Evolutionary conservation across 2,113 vertebrate species (phyloP).

Genomic region (Grallaria varia): DNA sequence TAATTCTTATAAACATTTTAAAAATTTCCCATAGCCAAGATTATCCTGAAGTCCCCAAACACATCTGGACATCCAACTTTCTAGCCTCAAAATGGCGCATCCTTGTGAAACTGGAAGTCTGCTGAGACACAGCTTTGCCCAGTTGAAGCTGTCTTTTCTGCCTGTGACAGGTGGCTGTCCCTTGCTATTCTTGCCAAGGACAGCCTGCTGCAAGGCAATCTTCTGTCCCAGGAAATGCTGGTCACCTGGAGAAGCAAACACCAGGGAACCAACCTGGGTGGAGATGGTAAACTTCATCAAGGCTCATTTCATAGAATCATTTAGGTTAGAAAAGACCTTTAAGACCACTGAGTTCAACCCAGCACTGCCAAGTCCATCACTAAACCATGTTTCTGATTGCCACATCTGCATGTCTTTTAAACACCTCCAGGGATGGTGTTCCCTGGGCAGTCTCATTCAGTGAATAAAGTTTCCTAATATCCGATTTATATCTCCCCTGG

Average conservation of each 20-base stretch:
- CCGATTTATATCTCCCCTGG: rapidly evolving
- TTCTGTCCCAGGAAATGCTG: no score
- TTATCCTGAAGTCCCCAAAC: not conserved
- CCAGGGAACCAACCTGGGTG: not conserved
- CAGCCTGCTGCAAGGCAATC: not conserved
- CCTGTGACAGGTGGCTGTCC: not conserved
- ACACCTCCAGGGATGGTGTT: not conserved
- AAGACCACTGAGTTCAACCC: not conserved
- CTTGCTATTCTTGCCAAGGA: not conserved
- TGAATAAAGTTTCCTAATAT: not conserved
- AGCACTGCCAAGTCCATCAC: not conserved
- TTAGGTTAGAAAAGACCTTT: not conserved
- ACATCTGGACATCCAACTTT: not conserved
- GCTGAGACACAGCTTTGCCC: not conserved
- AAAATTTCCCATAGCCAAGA: not conserved
- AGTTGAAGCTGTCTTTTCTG: not conserved
- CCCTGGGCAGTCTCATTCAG: no score
- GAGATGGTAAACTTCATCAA: not conserved
- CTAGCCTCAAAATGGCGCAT: not conserved
- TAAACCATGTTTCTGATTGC: not conserved
- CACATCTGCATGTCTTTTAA: not conserved
- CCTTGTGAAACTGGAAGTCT: not conserved
- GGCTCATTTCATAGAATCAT: not conserved
- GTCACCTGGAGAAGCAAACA: not conserved
- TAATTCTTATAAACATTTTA: not conserved